A percentile compares a stretch with the other conserved stretches of the same genome.
phyloP scores from a whole-genome alignment of 2,797 vertebrate species.

The Borostomias antarcticus region DNA sequence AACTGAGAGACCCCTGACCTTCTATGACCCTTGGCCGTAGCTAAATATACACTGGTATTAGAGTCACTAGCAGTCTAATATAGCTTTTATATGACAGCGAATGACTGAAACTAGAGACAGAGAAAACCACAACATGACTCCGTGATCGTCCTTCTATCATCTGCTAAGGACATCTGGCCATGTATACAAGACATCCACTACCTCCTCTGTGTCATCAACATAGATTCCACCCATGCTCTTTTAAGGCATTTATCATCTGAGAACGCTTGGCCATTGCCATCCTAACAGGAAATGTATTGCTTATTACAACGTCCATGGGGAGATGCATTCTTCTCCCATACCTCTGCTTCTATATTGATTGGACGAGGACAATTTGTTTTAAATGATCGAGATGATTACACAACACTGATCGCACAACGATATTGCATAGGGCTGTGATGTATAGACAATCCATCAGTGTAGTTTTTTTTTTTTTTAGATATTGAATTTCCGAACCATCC shows the following conservation, averaged over 20 bases:
- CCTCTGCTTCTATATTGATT: conserved; percentile 62
- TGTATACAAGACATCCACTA: conserved; percentile 37
- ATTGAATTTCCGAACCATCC: conserved; percentile 55
- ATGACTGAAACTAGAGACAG: too few relatives aligned
- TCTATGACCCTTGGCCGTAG: too few relatives aligned
- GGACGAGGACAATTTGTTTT: conserved; percentile 56
- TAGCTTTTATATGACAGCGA: too few relatives aligned
- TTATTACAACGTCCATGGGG: conserved; percentile 71
- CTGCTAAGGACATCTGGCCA: conserved; percentile 15
- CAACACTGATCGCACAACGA: conserved; percentile 42
- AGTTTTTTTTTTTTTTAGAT: conserved; percentile 67
- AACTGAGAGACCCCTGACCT: too few relatives aligned
- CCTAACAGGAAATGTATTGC: conserved; percentile 40
- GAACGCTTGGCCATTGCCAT: conserved; percentile 27
- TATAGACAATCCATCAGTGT: conserved; percentile 60
- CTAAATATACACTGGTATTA: too few relatives aligned
- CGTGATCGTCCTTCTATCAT: conserved; percentile 28
- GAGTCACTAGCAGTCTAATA: too few relatives aligned
- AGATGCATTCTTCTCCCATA: conserved; percentile 50
- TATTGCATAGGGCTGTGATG: conserved; percentile 46
- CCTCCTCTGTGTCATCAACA: conserved; percentile 29
- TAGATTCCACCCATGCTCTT: background rate
- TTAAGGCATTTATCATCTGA: conserved; percentile 27
- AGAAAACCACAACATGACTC: too few relatives aligned
- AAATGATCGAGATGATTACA: conserved; percentile 63